Evolutionary conservation across 2,888 invertebrate species (phyloP), one percentile per base, ranked within the genome.

Genomic region (Acanthosoma haemorrhoidale): DNA sequence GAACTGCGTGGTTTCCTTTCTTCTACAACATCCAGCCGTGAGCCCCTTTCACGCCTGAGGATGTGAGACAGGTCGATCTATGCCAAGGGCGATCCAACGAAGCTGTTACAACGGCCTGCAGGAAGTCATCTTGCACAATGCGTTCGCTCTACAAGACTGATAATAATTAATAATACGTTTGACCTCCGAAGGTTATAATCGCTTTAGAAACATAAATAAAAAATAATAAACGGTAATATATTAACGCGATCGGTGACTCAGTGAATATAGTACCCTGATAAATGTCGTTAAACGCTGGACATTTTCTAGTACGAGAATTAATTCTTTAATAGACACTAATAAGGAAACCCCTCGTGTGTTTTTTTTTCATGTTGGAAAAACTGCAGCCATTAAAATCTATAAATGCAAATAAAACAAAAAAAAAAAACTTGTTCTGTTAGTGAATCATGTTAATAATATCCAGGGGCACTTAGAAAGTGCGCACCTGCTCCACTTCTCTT

Each of bases 341-440:
- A 51, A 51, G 29, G 51, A n/a, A 25, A 51, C 51, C n/a, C n/a
- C n/a, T n/a, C n/a, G n/a, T n/a, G n/a, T n/a, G n/a, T n/a, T n/a
- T n/a, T n/a, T n/a, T n/a, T n/a, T n/a, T n/a, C n/a, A n/a, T n/a
- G n/a, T n/a, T n/a, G n/a, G n/a, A n/a, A n/a, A n/a, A n/a, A n/a
- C n/a, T n/a, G n/a, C n/a, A n/a, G n/a, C n/a, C n/a, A n/a, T n/a
- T n/a, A n/a, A n/a, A n/a, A n/a, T n/a, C n/a, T n/a, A 51, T 51
- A 51, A 51, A 51, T 51, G 51, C 51, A 51, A 51, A 51, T 51
- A 51, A 25, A 2, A 25, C 51, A 51, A 51, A 51, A 51, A n/a
- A n/a, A n/a, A n/a, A n/a, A n/a, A n/a, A n/a, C n/a, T n/a, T n/a
- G n/a, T n/a, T n/a, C n/a, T n/a, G n/a, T n/a, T n/a, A n/a, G n/a